A percentile compares a stretch with the other conserved stretches of the same genome.
Conservation (phyloP, 2,797 vertebrate species). For the Sarcoramphus papa region DNA sequence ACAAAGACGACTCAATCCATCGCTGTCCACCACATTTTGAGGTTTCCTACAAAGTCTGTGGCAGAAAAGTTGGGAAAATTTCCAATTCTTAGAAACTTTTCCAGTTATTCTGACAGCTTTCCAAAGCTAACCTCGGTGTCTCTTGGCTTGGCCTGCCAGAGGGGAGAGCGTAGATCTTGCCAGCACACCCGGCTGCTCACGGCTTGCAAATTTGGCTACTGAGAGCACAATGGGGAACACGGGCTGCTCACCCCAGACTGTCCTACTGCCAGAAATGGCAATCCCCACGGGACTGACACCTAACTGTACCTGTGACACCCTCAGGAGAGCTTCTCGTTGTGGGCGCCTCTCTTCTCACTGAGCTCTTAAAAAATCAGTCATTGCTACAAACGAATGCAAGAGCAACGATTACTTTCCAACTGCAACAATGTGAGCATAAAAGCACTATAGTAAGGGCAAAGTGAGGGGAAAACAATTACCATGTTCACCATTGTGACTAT, state of each 20-base stretch:
- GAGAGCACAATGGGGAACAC: neutral
- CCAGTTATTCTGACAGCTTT: neutral
- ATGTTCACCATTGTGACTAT: neutral
- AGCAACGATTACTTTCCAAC: neutral
- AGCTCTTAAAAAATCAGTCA: neutral
- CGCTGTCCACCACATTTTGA: neutral
- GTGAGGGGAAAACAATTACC: neutral
- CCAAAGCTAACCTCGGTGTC: neutral
- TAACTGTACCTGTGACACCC: neutral
- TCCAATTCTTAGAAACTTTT: neutral
- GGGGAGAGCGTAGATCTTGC: rapidly evolving
- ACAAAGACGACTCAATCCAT: neutral
- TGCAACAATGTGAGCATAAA: rapidly evolving
- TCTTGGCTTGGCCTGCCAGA: neutral
- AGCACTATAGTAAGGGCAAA: neutral
- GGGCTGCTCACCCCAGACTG: neutral
- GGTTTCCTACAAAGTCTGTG: neutral
- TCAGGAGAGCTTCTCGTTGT: neutral
- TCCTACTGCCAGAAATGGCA: neutral
- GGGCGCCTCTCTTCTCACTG: neutral
- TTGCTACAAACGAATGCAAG: neutral
- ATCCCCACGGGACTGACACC: neutral
- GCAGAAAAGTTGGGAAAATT: neutral
- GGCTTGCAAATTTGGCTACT: neutral
- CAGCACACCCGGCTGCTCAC: neutral